Percentiles rank a stretch among this genome's conserved stretches.
Conservation (phyloP, 2,113 vertebrate species). For the Mungos mungo region DNA sequence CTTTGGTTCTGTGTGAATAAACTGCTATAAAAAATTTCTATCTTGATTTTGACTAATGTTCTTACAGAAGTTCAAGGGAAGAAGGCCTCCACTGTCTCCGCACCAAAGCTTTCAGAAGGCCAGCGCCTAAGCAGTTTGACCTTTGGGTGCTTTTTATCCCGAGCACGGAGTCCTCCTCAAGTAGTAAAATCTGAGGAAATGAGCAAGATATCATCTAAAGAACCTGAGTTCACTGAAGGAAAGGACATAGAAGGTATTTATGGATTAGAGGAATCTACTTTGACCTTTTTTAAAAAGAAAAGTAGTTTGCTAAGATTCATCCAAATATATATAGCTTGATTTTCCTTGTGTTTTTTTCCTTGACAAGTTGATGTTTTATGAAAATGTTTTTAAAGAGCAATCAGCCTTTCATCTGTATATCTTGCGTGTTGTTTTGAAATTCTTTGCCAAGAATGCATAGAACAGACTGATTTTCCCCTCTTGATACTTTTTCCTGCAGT, state of each 20-base stretch:
- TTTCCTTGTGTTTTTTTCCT: neutral
- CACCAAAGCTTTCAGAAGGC: constrained; percentile 88
- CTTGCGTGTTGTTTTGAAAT: neutral
- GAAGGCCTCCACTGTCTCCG: constrained; percentile 71
- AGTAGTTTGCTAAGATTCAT: constrained; percentile 1
- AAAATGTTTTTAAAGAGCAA: neutral
- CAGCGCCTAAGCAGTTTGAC: constrained; percentile 95
- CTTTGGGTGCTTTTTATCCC: constrained; percentile 95
- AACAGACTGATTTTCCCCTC: neutral
- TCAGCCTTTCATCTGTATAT: neutral
- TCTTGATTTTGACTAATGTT: constrained; percentile 54
- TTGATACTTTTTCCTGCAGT: neutral
- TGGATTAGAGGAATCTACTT: neutral
- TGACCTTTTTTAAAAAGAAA: constrained; percentile 4
- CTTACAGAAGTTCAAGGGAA: constrained; percentile 88
- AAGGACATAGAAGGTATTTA: constrained; percentile 80
- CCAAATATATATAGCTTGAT: neutral
- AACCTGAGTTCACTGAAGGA: constrained; percentile 72
- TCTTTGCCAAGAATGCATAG: neutral
- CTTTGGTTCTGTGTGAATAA: neutral
- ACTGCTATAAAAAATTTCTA: constrained; percentile 3
- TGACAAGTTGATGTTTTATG: neutral
- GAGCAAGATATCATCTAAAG: constrained; percentile 80
- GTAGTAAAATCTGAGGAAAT: constrained; percentile 87
- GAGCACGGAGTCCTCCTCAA: constrained; percentile 91